Conservation (phyloP, 1,140 invertebrate genomes). For the Eueides isabella region DNA sequence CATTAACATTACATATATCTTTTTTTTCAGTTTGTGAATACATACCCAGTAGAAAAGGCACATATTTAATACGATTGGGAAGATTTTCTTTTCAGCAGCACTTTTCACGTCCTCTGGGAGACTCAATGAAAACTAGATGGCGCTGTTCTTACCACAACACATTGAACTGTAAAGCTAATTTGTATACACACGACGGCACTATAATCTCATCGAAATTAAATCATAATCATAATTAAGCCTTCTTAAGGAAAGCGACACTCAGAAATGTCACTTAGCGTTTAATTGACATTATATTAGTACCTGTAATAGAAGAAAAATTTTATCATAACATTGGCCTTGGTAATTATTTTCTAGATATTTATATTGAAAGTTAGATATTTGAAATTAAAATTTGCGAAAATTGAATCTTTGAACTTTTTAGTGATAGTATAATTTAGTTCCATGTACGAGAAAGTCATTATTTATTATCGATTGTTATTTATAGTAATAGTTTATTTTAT, state of each 20-base stretch:
- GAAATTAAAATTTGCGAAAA: too few species aligned
- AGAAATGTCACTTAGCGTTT: neutral
- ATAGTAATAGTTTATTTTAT: neutral
- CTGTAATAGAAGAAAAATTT: neutral
- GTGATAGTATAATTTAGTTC: neutral
- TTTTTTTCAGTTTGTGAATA: conserved; percentile 32
- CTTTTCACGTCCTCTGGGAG: conserved; percentile 10
- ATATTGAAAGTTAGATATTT: too few species aligned
- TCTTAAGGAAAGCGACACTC: neutral
- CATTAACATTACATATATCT: too few species aligned
- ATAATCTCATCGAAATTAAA: conserved; percentile 29
- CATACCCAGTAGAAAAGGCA: conserved; percentile 25
- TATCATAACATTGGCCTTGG: too few species aligned
- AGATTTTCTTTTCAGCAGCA: conserved; percentile 23
- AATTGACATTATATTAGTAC: neutral
- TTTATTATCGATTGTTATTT: neutral
- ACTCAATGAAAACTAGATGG: conserved; percentile 42
- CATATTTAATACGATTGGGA: conserved; percentile 21
- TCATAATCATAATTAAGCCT: conserved; percentile 38
- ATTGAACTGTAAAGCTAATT: conserved; percentile 42
- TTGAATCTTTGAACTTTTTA: too few species aligned
- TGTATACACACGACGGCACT: conserved; percentile 41
- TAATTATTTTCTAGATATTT: too few species aligned
- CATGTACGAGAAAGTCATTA: neutral
- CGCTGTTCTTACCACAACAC: conserved; percentile 39